Conservation (phyloP, 2,888 invertebrate species). For the Iphiclides podalirius region DNA sequence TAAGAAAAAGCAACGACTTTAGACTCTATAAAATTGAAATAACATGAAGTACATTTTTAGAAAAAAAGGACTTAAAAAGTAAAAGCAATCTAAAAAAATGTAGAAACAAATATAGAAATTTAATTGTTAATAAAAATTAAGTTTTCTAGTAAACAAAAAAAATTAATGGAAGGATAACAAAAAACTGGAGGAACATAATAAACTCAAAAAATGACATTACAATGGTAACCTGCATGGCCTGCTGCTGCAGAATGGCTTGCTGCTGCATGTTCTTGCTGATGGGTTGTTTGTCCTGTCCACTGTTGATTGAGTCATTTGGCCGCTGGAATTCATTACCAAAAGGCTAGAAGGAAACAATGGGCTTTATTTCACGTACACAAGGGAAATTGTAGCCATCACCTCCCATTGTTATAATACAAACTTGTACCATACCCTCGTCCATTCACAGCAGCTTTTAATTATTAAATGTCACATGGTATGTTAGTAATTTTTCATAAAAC, state of each 20-base stretch:
- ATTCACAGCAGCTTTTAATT: background rate
- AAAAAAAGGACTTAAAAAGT: no score
- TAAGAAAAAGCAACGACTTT: no score
- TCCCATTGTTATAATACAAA: background rate
- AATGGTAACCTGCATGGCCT: conserved; percentile 54
- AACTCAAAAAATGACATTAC: conserved; percentile 21
- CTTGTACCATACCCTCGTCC: background rate
- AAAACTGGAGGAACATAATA: no score
- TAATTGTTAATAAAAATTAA: no score
- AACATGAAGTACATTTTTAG: no score
- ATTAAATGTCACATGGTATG: no score
- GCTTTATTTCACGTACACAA: background rate
- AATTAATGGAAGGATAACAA: background rate
- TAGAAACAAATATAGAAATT: no score
- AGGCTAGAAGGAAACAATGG: conserved; percentile 50
- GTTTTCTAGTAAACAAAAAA: background rate
- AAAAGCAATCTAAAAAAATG: no score
- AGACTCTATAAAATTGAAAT: no score
- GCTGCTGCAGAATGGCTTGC: conserved; percentile 58
- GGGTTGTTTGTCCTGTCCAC: conserved; percentile 75
- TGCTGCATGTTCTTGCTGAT: conserved; percentile 75
- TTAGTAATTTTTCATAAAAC: background rate
- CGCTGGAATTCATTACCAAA: conserved; percentile 79
- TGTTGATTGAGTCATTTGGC: conserved; percentile 77
- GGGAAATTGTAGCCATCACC: background rate